These are phyloP conservation scores for Hydropotes inermis DNA, from an alignment of 2,113 vertebrate species.

Conservation along the genomic window DNA sequence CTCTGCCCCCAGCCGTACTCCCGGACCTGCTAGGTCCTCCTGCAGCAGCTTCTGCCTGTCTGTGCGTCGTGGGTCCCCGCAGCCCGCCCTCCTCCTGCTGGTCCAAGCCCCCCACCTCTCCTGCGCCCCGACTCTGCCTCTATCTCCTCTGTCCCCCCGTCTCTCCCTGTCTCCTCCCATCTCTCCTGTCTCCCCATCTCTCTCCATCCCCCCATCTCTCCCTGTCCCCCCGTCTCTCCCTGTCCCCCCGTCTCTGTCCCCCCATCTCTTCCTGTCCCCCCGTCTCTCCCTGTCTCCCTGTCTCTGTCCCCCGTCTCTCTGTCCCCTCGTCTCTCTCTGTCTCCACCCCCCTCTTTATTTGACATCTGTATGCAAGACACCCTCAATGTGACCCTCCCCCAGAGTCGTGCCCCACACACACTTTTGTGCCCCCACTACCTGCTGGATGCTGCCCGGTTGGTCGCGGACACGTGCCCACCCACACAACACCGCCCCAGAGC, in stretches of 20 bases:
- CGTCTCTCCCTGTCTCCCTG: too few species aligned
- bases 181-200: rapidly evolving
- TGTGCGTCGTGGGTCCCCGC: rapidly evolving
- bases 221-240: too few species aligned
- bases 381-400: rapidly evolving
- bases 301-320: too few species aligned
- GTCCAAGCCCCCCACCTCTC: not conserved
- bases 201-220: too few species aligned
- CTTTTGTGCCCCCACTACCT: rapidly evolving
- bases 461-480: rapidly evolving
- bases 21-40: not conserved
- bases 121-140: too few species aligned
- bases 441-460: rapidly evolving
- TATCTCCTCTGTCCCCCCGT: rapidly evolving
- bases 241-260: rapidly evolving
- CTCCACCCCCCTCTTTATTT: rapidly evolving
- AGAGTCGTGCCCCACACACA: rapidly evolving
- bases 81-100: not conserved
- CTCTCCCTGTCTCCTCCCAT: rapidly evolving
- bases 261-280: too few species aligned
- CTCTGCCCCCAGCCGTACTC: too few species aligned
- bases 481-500: rapidly evolving
- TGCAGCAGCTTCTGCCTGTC: not conserved
- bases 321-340: not conserved
- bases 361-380: rapidly evolving